phyloP scores from a whole-genome alignment of 2,797 vertebrate genomes.

The Caiman crocodilus region DNA sequence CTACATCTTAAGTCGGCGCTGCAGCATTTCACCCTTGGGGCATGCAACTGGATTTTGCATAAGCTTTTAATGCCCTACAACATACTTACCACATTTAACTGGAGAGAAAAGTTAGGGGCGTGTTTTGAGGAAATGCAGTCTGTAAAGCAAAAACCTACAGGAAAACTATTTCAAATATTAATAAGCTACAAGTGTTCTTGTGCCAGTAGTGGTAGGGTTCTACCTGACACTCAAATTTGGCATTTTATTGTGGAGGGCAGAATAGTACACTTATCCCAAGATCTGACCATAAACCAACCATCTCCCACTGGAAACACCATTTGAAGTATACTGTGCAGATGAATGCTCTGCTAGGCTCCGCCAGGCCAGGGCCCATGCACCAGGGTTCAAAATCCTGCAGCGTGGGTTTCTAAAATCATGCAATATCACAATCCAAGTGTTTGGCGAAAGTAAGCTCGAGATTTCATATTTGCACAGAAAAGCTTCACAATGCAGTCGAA shows the following conservation, averaged over 20 bases:
- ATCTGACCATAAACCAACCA: not conserved
- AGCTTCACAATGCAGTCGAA: fast-evolving
- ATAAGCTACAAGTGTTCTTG: not conserved
- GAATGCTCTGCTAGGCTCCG: not conserved
- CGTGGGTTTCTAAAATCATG: not conserved
- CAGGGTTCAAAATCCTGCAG: not conserved
- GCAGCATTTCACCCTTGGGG: conserved; percentile 9
- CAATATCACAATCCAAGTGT: not conserved
- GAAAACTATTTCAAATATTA: not conserved
- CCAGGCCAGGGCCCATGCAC: fast-evolving
- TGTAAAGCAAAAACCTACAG: not conserved
- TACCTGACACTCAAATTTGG: not conserved
- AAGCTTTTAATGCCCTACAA: not conserved
- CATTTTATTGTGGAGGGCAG: not conserved
- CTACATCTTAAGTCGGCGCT: not conserved
- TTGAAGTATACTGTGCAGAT: not conserved
- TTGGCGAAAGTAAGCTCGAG: fast-evolving
- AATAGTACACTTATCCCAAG: not conserved
- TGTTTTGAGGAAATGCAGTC: not conserved
- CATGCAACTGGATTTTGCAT: conserved; percentile 27
- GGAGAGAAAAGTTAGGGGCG: not conserved
- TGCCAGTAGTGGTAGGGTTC: not conserved
- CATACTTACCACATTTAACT: not conserved
- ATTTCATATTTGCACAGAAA: fast-evolving
- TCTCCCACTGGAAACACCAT: not conserved